phyloP scores from a whole-genome alignment of 2,797 vertebrate genomes.

The Carapus acus region DNA sequence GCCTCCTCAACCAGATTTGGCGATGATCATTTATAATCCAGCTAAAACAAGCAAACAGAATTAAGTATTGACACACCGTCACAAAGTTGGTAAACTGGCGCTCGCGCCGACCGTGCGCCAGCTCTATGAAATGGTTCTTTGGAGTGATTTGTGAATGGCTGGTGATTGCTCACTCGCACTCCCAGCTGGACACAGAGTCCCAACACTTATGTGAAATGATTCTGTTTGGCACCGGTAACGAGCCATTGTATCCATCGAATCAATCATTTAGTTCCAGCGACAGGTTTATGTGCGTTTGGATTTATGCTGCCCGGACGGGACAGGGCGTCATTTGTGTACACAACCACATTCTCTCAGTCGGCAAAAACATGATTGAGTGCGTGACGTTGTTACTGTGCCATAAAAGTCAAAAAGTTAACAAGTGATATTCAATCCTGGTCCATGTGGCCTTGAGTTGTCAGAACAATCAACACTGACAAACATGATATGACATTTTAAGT shows the following conservation, averaged over 20 bases:
- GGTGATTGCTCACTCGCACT: constrained; percentile 4
- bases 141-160: neutral
- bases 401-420: constrained; percentile 36
- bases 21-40: too few relatives aligned
- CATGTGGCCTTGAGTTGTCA: constrained; percentile 80
- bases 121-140: too few relatives aligned
- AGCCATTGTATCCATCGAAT: constrained; percentile 21
- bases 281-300: constrained; percentile 38
- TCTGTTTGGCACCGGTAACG: constrained; percentile 46
- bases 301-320: constrained; percentile 27
- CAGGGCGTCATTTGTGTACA: constrained; percentile 4
- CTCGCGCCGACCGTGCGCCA: too few relatives aligned
- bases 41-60: too few relatives aligned
- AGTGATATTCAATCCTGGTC: constrained; percentile 66
- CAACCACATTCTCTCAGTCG: constrained; percentile 17
- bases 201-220: constrained; percentile 20
- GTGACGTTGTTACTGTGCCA: neutral
- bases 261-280: constrained; percentile 40
- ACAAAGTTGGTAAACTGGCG: too few relatives aligned
- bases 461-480: constrained; percentile 82
- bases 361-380: neutral
- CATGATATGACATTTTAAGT: constrained; percentile 91
- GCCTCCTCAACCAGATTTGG: too few relatives aligned
- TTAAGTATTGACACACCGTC: too few relatives aligned
- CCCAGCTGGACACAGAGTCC: constrained; percentile 23